Evolutionary conservation across 1,140 invertebrate genomes (phyloP).

Genomic region (Choristoneura fumiferana): DNA sequence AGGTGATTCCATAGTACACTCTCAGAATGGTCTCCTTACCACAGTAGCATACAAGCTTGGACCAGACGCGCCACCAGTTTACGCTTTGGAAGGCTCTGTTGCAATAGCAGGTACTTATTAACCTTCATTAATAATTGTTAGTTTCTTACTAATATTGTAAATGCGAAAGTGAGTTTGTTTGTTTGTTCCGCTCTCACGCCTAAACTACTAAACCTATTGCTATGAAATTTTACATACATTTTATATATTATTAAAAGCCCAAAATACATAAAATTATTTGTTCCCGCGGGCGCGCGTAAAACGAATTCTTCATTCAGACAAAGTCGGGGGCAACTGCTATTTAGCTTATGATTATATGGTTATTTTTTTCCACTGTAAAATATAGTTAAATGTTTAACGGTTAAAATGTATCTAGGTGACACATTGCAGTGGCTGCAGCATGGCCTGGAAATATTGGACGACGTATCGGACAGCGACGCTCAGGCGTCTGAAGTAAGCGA

Average conservation of each 20-base stretch:
- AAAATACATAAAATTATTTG: too few relatives aligned
- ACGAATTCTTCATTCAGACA: too few relatives aligned
- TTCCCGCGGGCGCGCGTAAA: too few relatives aligned
- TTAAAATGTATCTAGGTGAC: slow-evolving; percentile 81
- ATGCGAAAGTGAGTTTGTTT: too few relatives aligned
- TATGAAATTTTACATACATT: too few relatives aligned
- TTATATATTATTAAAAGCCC: too few relatives aligned
- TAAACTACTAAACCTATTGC: too few relatives aligned
- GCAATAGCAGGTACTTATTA: slow-evolving; percentile 87
- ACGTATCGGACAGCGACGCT: slow-evolving; percentile 60
- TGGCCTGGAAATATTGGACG: slow-evolving; percentile 86
- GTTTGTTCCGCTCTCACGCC: too few relatives aligned
- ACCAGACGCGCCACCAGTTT: slow-evolving; percentile 86
- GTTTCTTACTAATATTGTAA: too few relatives aligned
- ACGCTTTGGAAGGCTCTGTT: slow-evolving; percentile 96
- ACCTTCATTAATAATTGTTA: too few relatives aligned
- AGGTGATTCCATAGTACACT: slow-evolving; percentile 85
- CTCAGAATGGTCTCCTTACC: slow-evolving; percentile 93
- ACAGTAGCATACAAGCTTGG: slow-evolving; percentile 97
- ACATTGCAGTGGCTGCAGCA: slow-evolving; percentile 91
- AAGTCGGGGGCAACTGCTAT: too few relatives aligned
- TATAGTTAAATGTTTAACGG: background rate
- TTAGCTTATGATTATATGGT: too few relatives aligned
- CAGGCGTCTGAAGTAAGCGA: slow-evolving; percentile 55
- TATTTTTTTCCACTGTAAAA: slow-evolving; percentile 21